A percentile compares a stretch with the other conserved stretches of the same genome.
phyloP scores from a whole-genome alignment of 2,113 vertebrate species.

The Hemiscyllium ocellatum region DNA sequence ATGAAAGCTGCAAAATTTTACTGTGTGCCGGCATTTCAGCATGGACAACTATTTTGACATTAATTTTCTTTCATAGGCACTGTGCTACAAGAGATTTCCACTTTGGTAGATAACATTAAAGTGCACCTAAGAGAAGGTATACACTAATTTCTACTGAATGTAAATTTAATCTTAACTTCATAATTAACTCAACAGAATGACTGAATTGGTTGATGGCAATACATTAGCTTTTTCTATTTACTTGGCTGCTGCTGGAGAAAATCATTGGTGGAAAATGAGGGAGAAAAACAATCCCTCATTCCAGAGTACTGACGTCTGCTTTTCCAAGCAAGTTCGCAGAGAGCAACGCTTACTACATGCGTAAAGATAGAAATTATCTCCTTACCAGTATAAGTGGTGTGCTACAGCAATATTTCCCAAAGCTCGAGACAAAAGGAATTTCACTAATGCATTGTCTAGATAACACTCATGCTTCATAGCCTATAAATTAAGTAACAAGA shows the following conservation, averaged over 20 bases:
- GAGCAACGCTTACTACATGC: not conserved
- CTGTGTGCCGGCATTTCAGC: not conserved
- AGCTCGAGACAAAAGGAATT: constrained; percentile 81
- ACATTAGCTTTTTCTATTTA: not conserved
- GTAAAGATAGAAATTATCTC: not conserved
- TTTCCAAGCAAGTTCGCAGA: not conserved
- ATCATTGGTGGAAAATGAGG: not conserved
- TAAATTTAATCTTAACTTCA: not conserved
- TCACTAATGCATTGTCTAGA: constrained; percentile 78
- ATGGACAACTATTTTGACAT: not conserved
- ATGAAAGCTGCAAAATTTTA: not conserved
- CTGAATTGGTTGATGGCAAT: not conserved
- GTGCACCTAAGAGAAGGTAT: not conserved
- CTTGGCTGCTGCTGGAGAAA: not conserved
- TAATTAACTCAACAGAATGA: not conserved
- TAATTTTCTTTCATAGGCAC: not conserved
- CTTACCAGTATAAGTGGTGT: constrained; percentile 90
- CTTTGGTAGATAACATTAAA: not conserved
- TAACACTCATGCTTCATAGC: constrained; percentile 90
- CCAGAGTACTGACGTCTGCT: not conserved
- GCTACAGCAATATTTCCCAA: constrained; percentile 82
- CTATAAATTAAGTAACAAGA: constrained; percentile 52
- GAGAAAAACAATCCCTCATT: not conserved
- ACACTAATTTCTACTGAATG: not conserved
- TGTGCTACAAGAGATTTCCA: not conserved